phyloP scores from a whole-genome alignment of 1,140 invertebrate genomes.

The Hyphantria cunea region DNA sequence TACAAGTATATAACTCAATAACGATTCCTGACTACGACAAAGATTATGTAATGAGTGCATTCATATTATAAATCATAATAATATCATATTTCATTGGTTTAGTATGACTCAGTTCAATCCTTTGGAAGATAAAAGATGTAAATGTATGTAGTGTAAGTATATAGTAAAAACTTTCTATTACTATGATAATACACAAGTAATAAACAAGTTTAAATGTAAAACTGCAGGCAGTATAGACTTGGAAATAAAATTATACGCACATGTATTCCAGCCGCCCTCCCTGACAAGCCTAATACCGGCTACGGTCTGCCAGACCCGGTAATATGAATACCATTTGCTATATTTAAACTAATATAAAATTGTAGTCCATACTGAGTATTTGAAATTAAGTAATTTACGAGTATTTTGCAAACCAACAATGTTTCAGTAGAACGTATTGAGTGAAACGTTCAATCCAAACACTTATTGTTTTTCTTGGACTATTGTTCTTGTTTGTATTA shows the following conservation, averaged over 20 bases:
- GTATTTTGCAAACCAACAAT: neutral
- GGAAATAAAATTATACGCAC: conserved; percentile 28
- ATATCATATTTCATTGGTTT: too few species aligned
- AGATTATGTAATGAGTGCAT: too few species aligned
- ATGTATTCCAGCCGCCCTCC: conserved; percentile 6
- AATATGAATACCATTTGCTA: conserved; percentile 12
- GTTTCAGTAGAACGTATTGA: conserved; percentile 11
- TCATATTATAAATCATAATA: too few species aligned
- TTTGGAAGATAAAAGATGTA: too few species aligned
- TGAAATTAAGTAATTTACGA: neutral
- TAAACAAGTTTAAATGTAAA: neutral
- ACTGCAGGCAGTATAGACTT: conserved; percentile 11
- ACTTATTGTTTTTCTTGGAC: conserved; percentile 33
- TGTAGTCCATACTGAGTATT: neutral
- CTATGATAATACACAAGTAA: too few species aligned
- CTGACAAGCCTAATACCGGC: conserved; percentile 21
- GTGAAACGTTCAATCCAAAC: conserved; percentile 28
- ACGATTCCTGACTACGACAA: too few species aligned
- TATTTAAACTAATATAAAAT: conserved; percentile 7
- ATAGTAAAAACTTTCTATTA: too few species aligned
- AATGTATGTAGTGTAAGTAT: too few species aligned
- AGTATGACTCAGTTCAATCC: too few species aligned
- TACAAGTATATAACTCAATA: too few species aligned
- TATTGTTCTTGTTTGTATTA: conserved; percentile 38
- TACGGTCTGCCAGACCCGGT: conserved; percentile 7